phyloP scores from a whole-genome alignment of 2,888 invertebrate species.

The Hymenopus coronatus region DNA sequence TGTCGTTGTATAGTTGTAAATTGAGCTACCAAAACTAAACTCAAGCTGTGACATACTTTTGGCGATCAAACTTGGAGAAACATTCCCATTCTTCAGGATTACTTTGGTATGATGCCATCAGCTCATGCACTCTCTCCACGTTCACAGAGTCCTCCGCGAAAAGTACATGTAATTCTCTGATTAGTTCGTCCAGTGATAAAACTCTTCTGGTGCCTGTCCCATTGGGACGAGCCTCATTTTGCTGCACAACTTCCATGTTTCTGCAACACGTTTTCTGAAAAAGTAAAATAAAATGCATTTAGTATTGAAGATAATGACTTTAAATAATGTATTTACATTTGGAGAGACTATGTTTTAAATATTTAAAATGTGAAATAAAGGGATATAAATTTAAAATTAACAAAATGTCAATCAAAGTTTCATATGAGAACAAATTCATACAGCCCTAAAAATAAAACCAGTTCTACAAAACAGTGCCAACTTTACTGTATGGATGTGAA shows the following conservation, averaged over 20 bases:
- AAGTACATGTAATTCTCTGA: conserved; percentile 67
- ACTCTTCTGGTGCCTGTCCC: conserved; percentile 36
- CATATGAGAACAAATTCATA: no score
- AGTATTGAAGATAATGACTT: no score
- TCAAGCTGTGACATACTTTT: conserved; percentile 58
- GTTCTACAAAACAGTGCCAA: no score
- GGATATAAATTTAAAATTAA: no score
- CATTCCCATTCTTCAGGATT: conserved; percentile 89
- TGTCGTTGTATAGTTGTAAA: no score
- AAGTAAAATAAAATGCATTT: neutral
- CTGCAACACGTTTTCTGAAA: neutral
- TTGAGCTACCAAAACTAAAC: no score
- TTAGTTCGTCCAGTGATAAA: conserved; percentile 58
- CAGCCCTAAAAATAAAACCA: no score
- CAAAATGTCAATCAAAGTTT: no score
- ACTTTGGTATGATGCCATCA: conserved; percentile 80
- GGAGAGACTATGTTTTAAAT: no score
- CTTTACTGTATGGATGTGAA: no score
- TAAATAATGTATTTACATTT: no score
- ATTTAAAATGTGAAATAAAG: no score
- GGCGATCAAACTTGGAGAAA: conserved; percentile 91
- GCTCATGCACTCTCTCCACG: conserved; percentile 81
- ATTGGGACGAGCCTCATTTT: neutral
- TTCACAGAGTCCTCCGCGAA: conserved; percentile 82
- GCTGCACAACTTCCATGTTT: neutral